Evolutionary conservation across 2,113 vertebrate species (phyloP).

Genomic region (Oncorhynchus nerka): DNA sequence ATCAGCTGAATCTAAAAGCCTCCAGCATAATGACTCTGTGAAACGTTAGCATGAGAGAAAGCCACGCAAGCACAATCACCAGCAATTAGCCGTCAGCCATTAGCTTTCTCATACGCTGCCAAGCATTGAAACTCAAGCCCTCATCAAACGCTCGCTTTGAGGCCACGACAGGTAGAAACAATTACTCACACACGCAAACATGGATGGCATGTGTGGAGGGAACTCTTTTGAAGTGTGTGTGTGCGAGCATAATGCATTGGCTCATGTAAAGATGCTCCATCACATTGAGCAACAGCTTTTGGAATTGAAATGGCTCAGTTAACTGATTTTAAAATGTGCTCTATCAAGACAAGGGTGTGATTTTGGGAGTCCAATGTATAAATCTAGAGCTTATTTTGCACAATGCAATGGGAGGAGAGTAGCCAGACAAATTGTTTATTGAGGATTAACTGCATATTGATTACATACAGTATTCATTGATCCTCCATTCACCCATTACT

Average conservation of each 20-base stretch:
- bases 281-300: background rate
- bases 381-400: slow-evolving; percentile 1
- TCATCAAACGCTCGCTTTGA: slow-evolving; percentile 47
- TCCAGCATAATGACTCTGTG: slow-evolving; percentile 35
- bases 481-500: background rate
- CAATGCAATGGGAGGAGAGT: background rate
- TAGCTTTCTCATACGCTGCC: slow-evolving; percentile 62
- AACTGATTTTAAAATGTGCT: background rate
- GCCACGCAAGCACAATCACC: slow-evolving; percentile 58
- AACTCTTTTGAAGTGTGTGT: too few species aligned
- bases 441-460: background rate
- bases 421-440: background rate
- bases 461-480: background rate
- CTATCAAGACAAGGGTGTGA: background rate
- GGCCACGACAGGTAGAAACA: slow-evolving; percentile 64
- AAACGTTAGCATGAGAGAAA: slow-evolving; percentile 48
- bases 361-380: background rate
- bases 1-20: slow-evolving; percentile 4
- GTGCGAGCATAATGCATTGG: too few species aligned
- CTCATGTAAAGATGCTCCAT: background rate
- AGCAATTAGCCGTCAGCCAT: slow-evolving; percentile 62
- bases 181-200: slow-evolving; percentile 52
- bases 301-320: background rate
- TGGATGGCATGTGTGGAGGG: background rate
- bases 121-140: slow-evolving; percentile 54